These are phyloP conservation scores for Zoanthus sansibaricus DNA, from an alignment of 92 coral and sea anemone species.

Conservation along the genomic window DNA sequence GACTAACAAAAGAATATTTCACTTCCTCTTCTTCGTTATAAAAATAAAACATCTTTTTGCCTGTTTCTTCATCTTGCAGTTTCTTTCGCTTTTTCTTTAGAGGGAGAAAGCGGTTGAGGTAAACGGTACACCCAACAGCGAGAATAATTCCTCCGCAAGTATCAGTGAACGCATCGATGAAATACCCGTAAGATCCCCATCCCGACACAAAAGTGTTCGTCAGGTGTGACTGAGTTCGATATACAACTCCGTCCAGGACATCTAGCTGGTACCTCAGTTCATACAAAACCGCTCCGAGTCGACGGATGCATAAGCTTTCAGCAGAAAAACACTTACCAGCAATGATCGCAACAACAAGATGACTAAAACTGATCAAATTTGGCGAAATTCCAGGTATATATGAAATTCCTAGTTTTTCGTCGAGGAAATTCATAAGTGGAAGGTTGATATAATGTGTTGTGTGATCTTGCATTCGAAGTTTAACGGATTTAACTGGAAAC, in stretches of 20 bases:
- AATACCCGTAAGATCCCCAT: slow-evolving; percentile 90
- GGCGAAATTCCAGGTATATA: slow-evolving; percentile 85
- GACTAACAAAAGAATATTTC: slow-evolving; percentile 65
- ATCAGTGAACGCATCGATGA: slow-evolving; percentile 88
- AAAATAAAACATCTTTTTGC: slow-evolving; percentile 54
- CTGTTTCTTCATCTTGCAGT: slow-evolving; percentile 74
- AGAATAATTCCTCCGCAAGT: slow-evolving; percentile 82
- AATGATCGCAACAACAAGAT: slow-evolving; percentile 75
- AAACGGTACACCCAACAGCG: slow-evolving; percentile 74
- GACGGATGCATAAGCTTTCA: slow-evolving; percentile 75
- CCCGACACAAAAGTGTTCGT: slow-evolving; percentile 77
- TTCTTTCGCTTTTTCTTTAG: slow-evolving; percentile 68
- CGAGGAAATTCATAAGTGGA: slow-evolving; percentile 82
- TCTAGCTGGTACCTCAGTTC: slow-evolving; percentile 87
- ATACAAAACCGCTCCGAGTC: slow-evolving; percentile 77
- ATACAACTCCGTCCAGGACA: slow-evolving; percentile 87
- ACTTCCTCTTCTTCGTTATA: slow-evolving; percentile 52
- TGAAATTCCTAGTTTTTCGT: slow-evolving; percentile 76
- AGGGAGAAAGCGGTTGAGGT: slow-evolving; percentile 79
- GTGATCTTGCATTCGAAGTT: slow-evolving; percentile 94
- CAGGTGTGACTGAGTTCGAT: slow-evolving; percentile 84
- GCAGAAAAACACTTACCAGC: slow-evolving; percentile 85
- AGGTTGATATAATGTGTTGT: slow-evolving; percentile 87
- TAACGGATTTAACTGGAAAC: slow-evolving; percentile 86
- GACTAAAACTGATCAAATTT: slow-evolving; percentile 82